Conservation (phyloP, 2,113 vertebrate species). For the Varanus komodoensis region DNA sequence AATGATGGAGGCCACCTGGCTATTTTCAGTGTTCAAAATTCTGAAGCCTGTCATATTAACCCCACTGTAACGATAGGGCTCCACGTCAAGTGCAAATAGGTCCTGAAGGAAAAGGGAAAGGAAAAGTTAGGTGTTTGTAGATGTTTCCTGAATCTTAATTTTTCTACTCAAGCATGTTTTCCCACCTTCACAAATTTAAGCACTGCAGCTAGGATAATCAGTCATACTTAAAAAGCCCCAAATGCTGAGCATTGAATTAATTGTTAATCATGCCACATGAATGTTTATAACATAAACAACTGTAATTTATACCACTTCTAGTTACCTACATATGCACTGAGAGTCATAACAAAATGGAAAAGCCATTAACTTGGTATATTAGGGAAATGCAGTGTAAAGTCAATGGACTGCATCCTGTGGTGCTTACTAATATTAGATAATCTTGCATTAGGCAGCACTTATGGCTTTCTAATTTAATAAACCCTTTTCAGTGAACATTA, state of each 20-base stretch:
- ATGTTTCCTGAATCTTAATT: neutral
- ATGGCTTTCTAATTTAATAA: neutral
- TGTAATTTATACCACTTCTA: neutral
- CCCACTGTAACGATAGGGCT: conserved; percentile 95
- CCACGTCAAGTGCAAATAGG: conserved; percentile 95
- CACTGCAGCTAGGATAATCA: neutral
- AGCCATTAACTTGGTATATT: neutral
- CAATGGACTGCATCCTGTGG: neutral
- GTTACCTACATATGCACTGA: neutral
- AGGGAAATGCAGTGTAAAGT: neutral
- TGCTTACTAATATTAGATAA: neutral
- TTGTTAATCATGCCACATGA: neutral
- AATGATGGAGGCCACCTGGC: conserved; percentile 95
- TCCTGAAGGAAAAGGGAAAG: conserved; percentile 81
- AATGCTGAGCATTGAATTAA: neutral
- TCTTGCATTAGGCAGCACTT: neutral
- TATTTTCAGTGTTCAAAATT: conserved; percentile 96
- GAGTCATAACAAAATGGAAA: neutral
- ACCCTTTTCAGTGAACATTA: fast-evolving
- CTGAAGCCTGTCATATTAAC: conserved; percentile 99
- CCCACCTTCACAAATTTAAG: neutral
- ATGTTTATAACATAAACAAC: neutral
- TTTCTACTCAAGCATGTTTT: neutral
- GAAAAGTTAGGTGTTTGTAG: neutral
- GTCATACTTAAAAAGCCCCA: neutral